Conservation (phyloP, 1,140 invertebrate species). For the Saccostrea cuccullata region DNA sequence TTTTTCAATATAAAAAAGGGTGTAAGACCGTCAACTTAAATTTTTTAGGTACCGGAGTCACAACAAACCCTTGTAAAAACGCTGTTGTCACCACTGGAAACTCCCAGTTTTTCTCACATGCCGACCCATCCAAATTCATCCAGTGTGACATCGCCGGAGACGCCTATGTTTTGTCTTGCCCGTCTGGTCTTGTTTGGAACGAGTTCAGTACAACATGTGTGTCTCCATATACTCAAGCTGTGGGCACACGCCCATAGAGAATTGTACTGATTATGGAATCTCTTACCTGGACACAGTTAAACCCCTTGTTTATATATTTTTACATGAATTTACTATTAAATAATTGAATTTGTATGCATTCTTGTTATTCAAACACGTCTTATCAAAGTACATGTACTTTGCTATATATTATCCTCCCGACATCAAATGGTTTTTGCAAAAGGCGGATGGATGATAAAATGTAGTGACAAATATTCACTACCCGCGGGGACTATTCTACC, state of each 20-base stretch:
- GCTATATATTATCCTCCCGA: not conserved
- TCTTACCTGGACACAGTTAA: not conserved
- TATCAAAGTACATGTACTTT: not conserved
- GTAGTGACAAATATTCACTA: too few relatives aligned
- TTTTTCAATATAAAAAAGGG: too few relatives aligned
- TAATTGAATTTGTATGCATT: not conserved
- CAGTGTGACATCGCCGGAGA: constrained; percentile 62
- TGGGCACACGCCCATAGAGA: not conserved
- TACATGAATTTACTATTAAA: not conserved
- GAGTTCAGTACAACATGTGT: constrained; percentile 58
- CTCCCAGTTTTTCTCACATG: constrained; percentile 59
- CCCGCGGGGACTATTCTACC: too few relatives aligned
- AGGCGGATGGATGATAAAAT: not conserved
- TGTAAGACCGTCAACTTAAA: too few relatives aligned
- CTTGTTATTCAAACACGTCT: not conserved
- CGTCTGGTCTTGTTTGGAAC: constrained; percentile 62
- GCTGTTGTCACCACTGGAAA: constrained; percentile 5
- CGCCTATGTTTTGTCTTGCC: constrained; percentile 59
- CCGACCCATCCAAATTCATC: constrained; percentile 61
- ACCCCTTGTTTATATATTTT: not conserved
- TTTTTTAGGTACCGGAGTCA: constrained; percentile 11
- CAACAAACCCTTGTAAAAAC: constrained; percentile 17
- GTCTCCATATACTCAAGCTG: constrained; percentile 47
- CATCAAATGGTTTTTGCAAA: not conserved
- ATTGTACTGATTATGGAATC: not conserved